These are phyloP conservation scores for Synergus umbraculus DNA, from an alignment of 2,888 invertebrate species.

Conservation along the genomic window DNA sequence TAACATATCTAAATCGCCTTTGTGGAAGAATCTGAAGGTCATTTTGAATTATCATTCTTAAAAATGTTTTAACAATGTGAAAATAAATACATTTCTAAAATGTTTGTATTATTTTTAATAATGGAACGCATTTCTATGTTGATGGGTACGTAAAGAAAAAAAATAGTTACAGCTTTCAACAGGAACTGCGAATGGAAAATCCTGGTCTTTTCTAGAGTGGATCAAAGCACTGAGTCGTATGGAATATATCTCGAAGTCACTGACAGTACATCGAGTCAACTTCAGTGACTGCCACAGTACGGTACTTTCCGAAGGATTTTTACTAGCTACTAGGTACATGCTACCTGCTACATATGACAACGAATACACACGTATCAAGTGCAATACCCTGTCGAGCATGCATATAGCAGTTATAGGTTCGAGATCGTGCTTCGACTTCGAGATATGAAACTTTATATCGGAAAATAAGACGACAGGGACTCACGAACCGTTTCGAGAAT, in stretches of 20 bases:
- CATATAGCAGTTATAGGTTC: not conserved
- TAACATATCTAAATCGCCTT: too few relatives aligned
- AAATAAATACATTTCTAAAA: too few relatives aligned
- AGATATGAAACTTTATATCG: not conserved
- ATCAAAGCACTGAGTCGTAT: not conserved
- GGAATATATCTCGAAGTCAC: not conserved
- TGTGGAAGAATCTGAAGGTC: too few relatives aligned
- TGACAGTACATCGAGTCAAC: not conserved
- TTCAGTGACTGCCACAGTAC: not conserved
- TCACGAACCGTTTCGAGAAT: not conserved
- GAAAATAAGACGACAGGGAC: not conserved
- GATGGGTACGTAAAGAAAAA: too few relatives aligned
- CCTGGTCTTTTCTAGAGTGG: not conserved
- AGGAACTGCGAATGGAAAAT: conserved; percentile 14
- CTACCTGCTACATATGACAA: not conserved
- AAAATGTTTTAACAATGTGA: too few relatives aligned
- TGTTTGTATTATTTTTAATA: too few relatives aligned
- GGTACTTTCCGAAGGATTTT: not conserved
- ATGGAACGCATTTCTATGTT: too few relatives aligned
- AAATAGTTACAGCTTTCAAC: too few relatives aligned
- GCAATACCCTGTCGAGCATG: conserved; percentile 12
- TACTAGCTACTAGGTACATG: not conserved
- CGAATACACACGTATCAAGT: not conserved
- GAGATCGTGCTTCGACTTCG: not conserved
- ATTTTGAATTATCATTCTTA: too few relatives aligned